Base-by-base conservation (phyloP, 2,888 invertebrate genomes). In the Hydropsyche betteni region DNA sequence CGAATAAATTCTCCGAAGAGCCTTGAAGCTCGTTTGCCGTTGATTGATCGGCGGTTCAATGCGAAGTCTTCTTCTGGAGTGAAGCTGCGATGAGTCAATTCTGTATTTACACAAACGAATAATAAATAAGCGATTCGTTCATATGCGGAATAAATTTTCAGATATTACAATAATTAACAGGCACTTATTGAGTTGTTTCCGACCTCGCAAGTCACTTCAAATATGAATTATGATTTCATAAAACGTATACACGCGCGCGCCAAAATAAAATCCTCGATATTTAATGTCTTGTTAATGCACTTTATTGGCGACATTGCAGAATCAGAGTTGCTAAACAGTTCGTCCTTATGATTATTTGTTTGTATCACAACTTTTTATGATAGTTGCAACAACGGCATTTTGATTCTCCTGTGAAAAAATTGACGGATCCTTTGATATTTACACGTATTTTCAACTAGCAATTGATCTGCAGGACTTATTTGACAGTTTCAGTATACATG, bases 171-270 rank as follows among this genome's bases (percentile, higher is more conserved):
- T 70, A 72, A 72, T 72, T 61, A 72, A 58, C 58, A 16, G 44
- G 24, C 72, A 58, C 72, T 72, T 34, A 61, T 10, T 14, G 8
- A 12, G 12, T n/a, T n/a, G 61, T 58, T 72, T 61, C 58, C 72
- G 36, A 72, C 72, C 5, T 70, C 34, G 53, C 38, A 61, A 72
- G 72, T 16, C 72, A 72, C 72, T 72, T 72, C 72, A 61, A 72
- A 14, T 58, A 72, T 72, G 50, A 58, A 38, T 58, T 58, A 61
- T 72, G 58, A 72, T 72, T 72, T 61, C 61, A 58, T 72, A 16
- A 61, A 72, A 72, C 36, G 44, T 14, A 44, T 33, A 72, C 52
- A 51, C 50, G 14, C 24, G 14, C 24, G 6, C 12, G 51, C 51
- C 51, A 38, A 72, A 38, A 58, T 58, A 72, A 58, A 72, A 36